These are phyloP conservation scores for Bolinopsis microptera DNA, from an alignment of 37 sponge, comb jelly and placozoan species.

Conservation along the genomic window DNA sequence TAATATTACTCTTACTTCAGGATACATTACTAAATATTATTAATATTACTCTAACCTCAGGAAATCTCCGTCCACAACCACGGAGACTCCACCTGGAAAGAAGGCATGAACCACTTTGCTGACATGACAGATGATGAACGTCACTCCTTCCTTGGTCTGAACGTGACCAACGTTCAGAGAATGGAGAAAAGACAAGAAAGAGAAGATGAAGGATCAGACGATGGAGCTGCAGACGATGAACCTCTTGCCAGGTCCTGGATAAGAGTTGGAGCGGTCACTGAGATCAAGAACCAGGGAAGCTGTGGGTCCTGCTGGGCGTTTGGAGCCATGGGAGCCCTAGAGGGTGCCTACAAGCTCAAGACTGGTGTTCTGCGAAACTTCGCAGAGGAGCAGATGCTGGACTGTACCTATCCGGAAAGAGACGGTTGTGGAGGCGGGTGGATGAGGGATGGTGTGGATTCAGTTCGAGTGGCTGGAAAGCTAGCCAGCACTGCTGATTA, in stretches of 20 bases:
- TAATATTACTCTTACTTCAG: too few species aligned
- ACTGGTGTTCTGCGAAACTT: not conserved
- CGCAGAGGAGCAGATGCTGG: not conserved
- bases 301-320: slow-evolving; percentile 23
- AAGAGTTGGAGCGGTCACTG: not conserved
- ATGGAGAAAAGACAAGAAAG: not conserved
- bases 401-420: not conserved
- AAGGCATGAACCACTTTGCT: not conserved
- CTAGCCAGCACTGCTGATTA: not conserved
- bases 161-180: not conserved
- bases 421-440: slow-evolving; percentile 1
- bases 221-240: not conserved
- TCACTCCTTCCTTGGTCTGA: not conserved
- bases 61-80: not conserved
- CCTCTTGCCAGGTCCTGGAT: not conserved
- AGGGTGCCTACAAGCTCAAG: not conserved
- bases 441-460: not conserved
- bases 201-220: not conserved
- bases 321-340: not conserved
- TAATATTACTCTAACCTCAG: too few species aligned
- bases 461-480: not conserved
- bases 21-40: too few species aligned
- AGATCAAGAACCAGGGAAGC: not conserved
- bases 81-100: not conserved
- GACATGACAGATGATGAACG: not conserved